Evolutionary conservation across 2,888 invertebrate species (phyloP).

Genomic region (Pinctada fucata): DNA sequence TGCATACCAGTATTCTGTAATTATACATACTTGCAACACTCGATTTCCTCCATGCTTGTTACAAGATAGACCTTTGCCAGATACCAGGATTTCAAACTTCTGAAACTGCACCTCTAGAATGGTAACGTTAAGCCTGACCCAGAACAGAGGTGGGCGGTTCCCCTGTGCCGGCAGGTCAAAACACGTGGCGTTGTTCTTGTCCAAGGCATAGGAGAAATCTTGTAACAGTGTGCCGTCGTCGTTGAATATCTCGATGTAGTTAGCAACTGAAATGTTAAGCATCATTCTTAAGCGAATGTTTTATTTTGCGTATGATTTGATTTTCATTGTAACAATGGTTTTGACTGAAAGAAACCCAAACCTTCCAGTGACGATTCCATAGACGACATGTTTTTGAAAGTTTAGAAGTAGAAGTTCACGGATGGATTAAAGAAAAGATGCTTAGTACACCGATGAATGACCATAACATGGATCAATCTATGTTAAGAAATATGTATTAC

Average conservation of each 20-base stretch:
- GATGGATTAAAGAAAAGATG: too few relatives aligned
- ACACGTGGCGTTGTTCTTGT: conserved; percentile 21
- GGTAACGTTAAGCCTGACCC: conserved; percentile 36
- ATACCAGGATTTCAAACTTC: conserved; percentile 27
- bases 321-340: too few relatives aligned
- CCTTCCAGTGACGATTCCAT: too few relatives aligned
- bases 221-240: conserved; percentile 8
- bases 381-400: too few relatives aligned
- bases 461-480: too few relatives aligned
- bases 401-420: too few relatives aligned
- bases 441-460: too few relatives aligned
- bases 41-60: conserved; percentile 13
- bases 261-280: conserved; percentile 20
- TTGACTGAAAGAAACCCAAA: too few relatives aligned
- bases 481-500: too few relatives aligned
- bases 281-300: too few relatives aligned
- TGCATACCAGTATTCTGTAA: too few relatives aligned
- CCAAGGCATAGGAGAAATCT: conserved; percentile 22
- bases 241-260: conserved; percentile 37
- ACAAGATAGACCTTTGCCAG: conserved; percentile 32
- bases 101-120: conserved; percentile 23
- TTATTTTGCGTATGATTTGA: too few relatives aligned
- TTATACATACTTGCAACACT: conserved; percentile 35
- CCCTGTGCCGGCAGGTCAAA: conserved; percentile 35
- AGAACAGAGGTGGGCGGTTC: conserved; percentile 32